Base-by-base conservation (phyloP, 2,797 vertebrate genomes). In the Pseudotriccus pelzelni region DNA sequence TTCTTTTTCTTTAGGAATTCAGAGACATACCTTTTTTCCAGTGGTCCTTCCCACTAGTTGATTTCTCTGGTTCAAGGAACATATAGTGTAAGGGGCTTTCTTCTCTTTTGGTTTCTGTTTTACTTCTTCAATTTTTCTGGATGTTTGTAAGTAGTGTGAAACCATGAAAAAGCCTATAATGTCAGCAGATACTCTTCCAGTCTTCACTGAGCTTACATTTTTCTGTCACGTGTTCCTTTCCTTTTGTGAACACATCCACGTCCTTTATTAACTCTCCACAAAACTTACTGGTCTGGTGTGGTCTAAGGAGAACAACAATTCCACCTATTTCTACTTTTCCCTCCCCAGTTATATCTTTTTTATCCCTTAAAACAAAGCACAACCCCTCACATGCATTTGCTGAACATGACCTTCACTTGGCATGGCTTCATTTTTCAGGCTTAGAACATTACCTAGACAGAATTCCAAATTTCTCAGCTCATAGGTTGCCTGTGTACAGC, bases 371-470 rank as follows among this genome's bases (percentile, higher is more conserved):
- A 89, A 66, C 43, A 32, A 62, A 22, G 4, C 6, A 7, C 5
- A n/a, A 12, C 7, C 1, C 3, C 37, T 22, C 52, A 8, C 20
- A 67, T 52, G 12, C 9, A 24, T 60, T 76, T 85, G n/a, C 32
- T 80, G 75, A 77, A 87, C 39, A 32, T 66, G 36, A 84, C 37
- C 72, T 88, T 88, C 77, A 63, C 30, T 87, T 87, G 55, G 44
- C 49, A 70, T 82, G 13, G 88, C 60, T 89, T 74, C 14, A 39
- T 82, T 93, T 89, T 88, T 83, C 49, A 83, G 44, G 75, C 34
- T 91, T 83, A 74, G 47, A 76, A 87, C 50, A 67, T 56, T 86
- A 86, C 47, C 47, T 67, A 88, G 84, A 86, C 43, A 88, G 76
- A 81, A 76, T 74, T 94, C 49, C 53, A 67, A 88, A 94, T 83